A percentile compares a stretch with the other conserved stretches of the same genome.
Conservation (phyloP, 2,888 invertebrate genomes). For the Sarcophaga carnaria region DNA sequence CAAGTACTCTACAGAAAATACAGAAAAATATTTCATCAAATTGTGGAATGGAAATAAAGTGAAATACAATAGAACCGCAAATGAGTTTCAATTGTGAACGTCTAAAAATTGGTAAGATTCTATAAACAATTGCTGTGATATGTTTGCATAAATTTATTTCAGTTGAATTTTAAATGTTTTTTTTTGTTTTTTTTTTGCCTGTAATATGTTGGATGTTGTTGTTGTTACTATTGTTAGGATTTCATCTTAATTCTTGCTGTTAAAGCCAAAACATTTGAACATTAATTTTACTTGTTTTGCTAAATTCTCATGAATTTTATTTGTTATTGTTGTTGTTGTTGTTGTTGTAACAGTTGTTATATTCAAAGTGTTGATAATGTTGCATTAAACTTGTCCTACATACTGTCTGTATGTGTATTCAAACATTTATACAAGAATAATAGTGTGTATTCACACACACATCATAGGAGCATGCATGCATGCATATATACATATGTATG, state of each 20-base stretch:
- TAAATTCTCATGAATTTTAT: conserved; percentile 41
- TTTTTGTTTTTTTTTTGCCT: conserved; percentile 17
- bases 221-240: conserved; percentile 16
- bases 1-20: too few relatives aligned
- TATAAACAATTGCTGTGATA: too few relatives aligned
- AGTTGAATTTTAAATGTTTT: background rate
- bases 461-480: background rate
- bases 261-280: conserved; percentile 15
- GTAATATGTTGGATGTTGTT: background rate
- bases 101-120: too few relatives aligned
- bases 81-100: too few relatives aligned
- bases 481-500: background rate
- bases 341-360: conserved; percentile 30
- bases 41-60: too few relatives aligned
- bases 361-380: conserved; percentile 55
- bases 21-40: too few relatives aligned
- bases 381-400: conserved; percentile 58
- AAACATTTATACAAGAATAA: conserved; percentile 6
- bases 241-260: conserved; percentile 14
- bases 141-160: background rate
- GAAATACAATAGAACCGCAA: too few relatives aligned
- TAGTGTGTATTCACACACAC: background rate
- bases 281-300: conserved; percentile 9
- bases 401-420: conserved; percentile 18
- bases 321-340: conserved; percentile 39